Evolutionary conservation across 2,113 vertebrate species (phyloP), one percentile per base, ranked within the genome.

Genomic region (Spermophilus dauricus): DNA sequence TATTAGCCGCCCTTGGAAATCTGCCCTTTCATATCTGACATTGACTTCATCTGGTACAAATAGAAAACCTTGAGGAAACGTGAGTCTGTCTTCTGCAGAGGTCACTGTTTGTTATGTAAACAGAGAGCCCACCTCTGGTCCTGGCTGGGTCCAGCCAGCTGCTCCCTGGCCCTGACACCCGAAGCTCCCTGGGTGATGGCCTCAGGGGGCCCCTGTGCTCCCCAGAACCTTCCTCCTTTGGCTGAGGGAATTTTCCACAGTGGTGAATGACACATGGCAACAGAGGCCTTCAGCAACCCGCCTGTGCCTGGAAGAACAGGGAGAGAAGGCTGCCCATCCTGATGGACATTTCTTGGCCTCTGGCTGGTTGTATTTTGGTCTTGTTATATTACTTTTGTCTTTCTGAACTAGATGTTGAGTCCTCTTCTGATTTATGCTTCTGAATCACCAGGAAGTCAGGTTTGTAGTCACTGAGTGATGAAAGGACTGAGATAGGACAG

Each of bases 21-120:
- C 75, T 83, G 51, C 51, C 65, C 24, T 90, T 28, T 94, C 73
- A 22, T 93, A n/a, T 77, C 78, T 95, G 70, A 95, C 92, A 95
- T 78, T 89, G 61, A 42, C 65, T 82, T 94, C 90, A 95, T 95
- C 56, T 80, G 56, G 72, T 58, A 58, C 70, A 92, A 95, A 95
- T 92, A 90, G 95, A 96, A 86, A 92, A 48, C 75, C 95, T 97
- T 93, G 72, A 96, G 83, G 89, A 97, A 51, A 89, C 37, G 65
- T 92, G 97, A 97, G 77, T 93, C 95, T 87, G 76, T 97, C 80
- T 93, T 84, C 17, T 77, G 81, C 91, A 58, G 22, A 96, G 97
- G 96, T 94, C 96, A 95, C 92, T 69, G 37, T 48, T 91, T 94
- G 42, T 92, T 97, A 83, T 67, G 58, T 78, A 58, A 81, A n/a